These are phyloP conservation scores for Conistra vaccinii DNA, from an alignment of 2,888 invertebrate species.

Conservation along the genomic window DNA sequence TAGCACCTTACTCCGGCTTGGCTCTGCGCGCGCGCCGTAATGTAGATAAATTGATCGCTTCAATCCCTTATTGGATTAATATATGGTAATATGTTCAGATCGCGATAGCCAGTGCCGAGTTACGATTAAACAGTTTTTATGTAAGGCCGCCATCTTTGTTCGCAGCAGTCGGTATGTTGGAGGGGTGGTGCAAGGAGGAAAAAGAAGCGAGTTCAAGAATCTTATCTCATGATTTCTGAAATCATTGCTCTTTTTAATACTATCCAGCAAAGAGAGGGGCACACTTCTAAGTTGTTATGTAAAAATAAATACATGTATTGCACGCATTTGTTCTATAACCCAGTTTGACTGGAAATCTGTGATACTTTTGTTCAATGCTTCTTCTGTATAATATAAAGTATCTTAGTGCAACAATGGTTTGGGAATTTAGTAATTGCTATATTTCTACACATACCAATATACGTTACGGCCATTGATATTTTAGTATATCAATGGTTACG, in stretches of 20 bases:
- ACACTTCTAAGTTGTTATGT: too few relatives aligned
- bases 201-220: slow-evolving; percentile 1
- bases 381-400: background rate
- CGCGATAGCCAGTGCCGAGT: slow-evolving; percentile 83
- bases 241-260: background rate
- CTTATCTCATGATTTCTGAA: background rate
- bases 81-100: slow-evolving; percentile 86
- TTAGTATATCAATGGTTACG: too few relatives aligned
- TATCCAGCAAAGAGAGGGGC: background rate
- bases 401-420: background rate
- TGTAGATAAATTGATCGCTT: slow-evolving; percentile 84
- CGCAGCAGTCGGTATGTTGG: slow-evolving; percentile 79
- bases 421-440: background rate
- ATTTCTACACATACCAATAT: background rate
- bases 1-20: slow-evolving; percentile 69
- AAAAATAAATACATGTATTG: background rate
- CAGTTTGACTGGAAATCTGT: background rate
- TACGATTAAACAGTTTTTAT: slow-evolving; percentile 89
- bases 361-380: background rate
- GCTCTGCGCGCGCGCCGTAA: slow-evolving; percentile 82
- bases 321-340: too few relatives aligned
- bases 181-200: slow-evolving; percentile 55
- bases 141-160: slow-evolving; percentile 87
- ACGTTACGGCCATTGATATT: too few relatives aligned
- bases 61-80: slow-evolving; percentile 85